Base-by-base conservation (phyloP, 2,888 invertebrate species). In the Hirtodrosophila histrioides region DNA sequence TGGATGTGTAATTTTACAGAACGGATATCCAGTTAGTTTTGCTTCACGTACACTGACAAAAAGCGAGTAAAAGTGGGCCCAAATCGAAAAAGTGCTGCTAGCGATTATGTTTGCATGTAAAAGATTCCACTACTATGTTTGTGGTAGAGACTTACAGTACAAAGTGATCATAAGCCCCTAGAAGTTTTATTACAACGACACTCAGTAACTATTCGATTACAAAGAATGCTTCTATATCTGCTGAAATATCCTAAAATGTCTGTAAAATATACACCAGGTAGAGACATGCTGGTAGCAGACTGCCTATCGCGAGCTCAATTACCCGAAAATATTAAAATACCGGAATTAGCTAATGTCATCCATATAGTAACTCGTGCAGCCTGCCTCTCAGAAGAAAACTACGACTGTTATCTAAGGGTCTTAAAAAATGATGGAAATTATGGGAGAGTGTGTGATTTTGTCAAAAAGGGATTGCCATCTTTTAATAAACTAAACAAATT, bases 121-220 rank as follows among this genome's bases (percentile, higher is more conserved):
- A 17, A 17, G 17, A 2, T 17, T 17, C 2, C 17, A 17, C 17
- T 17, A 17, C 17, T 1, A 17, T 17, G 17, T 1, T 17, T 17
- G 2, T 17, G 17, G 17, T 17, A 1, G 17, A 17, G 17, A 17
- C 75, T 85, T 86, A 3, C 44, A 71, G 68, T 82, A 9, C 41
- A 83, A 37, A 88, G 82, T 50, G 86, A 90, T 68, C 89, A 90
- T 55, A 90, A 89, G 48, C 89, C 89, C 10, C 35, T 89, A n/a
- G 86, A 89, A 40, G 60, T 6, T 65, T 89, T 36, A 17, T 60
- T 87, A 29, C 86, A 85, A 55, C 78, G 78, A 35, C 78, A 88
- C 66, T 84, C 88, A 49, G 76, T 81, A 4, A 77, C 86, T 4
- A 11, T 75, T 8, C 56, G 88, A 50, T 48, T 89, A 10, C 88